Evolutionary conservation across 2,797 vertebrate genomes (phyloP), one percentile per base, ranked within the genome.

Genomic region (Carcharodon carcharias): DNA sequence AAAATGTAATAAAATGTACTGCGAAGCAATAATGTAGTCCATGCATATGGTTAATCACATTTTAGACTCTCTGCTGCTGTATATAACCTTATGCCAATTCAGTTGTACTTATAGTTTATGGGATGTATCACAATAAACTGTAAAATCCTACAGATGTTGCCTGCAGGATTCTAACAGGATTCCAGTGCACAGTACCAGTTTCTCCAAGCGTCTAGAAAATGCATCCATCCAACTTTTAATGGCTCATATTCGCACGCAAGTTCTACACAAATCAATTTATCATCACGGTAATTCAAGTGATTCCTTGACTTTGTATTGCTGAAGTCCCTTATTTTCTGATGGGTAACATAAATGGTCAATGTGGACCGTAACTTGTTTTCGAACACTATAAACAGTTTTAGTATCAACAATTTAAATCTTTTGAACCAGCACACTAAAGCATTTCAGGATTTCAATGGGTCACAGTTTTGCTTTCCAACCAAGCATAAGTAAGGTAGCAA

Each of bases 221-320:
- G 94, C 94, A 95, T 31, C 54, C 69, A 95, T 77, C 67, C 94
- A 35, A 54, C 69, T 95, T 95, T 56, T 77, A 73, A 77, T 73
- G 50, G 69, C 58, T 95, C 28, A 77, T 71, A 77, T 95, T 77
- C 50, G 54, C 50, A 95, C 14, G 5, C 45, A 14, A 35, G 69
- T 56, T 95, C 69, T 16, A n/a, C 69, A 58, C 67, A 95, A 95
- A 95, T 77, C 50, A 95, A 95, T 95, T 54, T 21, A n/a, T 45
- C 67, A 21, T 58, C 69, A 56, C 50, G 9, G 45, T 95, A 54
- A 95, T 77, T 77, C 94, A 58, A 54, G 94, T 71, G 40, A 95
- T 71, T 71, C 50, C 26, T 12, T 95, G 67, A 40, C 63, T 85
- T 50, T 50, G 45, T 85, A 85, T 3, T 92, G 31, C 89, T 92